Base-by-base conservation (phyloP, 2,113 vertebrate species). In the Petromus typicus region DNA sequence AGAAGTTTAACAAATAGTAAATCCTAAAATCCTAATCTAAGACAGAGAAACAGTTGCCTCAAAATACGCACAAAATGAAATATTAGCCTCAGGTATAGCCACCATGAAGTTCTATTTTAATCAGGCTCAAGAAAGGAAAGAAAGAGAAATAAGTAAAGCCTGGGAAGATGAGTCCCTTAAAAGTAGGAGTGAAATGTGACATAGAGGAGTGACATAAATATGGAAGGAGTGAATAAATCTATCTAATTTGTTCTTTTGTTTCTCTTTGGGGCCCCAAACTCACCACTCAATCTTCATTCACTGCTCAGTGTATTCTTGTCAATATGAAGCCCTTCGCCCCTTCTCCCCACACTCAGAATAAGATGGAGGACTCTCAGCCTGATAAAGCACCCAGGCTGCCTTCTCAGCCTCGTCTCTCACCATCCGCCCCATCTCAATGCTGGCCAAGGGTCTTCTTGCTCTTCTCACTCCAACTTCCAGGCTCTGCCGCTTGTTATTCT, bases 21-120 rank as follows among this genome's bases (percentile, higher is more conserved):
- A n/a, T n/a, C n/a, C n/a, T n/a, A n/a, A 93, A 95, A 59, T 83
- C 59, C 22, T 57, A 59, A 40, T 69, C 61, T 80, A 76, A 80
- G 43, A 81, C 18, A 75, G 17, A 23, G 57, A 86, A 45, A 2
- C 27, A 73, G 2, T 51, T 12, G 22, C 3, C 22, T 2, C 57
- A 67, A 61, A 82, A 11, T 71, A 18, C 23, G 43, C 2, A 5
- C 34, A 69, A 90, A 82, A 34, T 90, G 30, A 95, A 80, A 45
- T 16, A n/a, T 56, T 14, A 79, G 27, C 43, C 56, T 43, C 2
- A 84, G 69, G 57, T 32, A 59, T 54, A 78, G 18, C 37, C 57
- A 81, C 64, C 20, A 48, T 34, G 32, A 89, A 83, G 7, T 6
- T 34, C 30, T 64, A 0, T 40, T 86, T 91, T 37, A 64, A 82